Evolutionary conservation across 2,888 invertebrate genomes (phyloP).

Genomic region (Macrosiphum euphorbiae): DNA sequence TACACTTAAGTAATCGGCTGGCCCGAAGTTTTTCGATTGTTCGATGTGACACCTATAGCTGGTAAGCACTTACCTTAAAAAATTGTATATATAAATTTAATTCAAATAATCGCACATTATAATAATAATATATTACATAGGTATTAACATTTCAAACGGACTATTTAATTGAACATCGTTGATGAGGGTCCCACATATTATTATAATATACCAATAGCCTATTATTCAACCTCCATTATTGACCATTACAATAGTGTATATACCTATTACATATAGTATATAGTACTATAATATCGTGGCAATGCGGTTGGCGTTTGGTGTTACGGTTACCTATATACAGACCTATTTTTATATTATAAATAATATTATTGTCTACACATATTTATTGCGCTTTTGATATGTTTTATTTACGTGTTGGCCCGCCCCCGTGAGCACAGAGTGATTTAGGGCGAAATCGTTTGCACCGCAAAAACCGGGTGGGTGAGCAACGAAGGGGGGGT

Average conservation of each 20-base stretch:
- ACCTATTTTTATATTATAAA: not conserved
- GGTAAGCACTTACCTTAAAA: not conserved
- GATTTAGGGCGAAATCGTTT: conserved; percentile 36
- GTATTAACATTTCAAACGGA: not conserved
- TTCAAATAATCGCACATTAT: not conserved
- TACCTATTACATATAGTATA: not conserved
- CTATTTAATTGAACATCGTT: not conserved
- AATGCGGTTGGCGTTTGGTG: not conserved
- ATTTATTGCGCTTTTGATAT: conserved; percentile 6
- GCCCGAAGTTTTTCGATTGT: not conserved
- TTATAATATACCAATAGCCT: not conserved
- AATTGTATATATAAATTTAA: not conserved
- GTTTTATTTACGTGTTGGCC: not conserved
- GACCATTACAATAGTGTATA: not conserved
- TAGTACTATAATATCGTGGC: not conserved
- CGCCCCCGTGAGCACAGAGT: not conserved
- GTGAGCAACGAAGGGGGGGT: not conserved
- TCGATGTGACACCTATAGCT: not conserved
- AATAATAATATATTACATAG: not conserved
- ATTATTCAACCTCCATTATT: conserved; percentile 25
- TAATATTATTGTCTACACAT: not conserved
- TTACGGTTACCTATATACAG: not conserved
- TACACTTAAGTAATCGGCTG: conserved; percentile 3
- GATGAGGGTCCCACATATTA: conserved; percentile 28
- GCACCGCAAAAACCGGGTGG: conserved; percentile 35